Percentiles rank a stretch among this genome's conserved stretches.
Conservation (phyloP, 1,140 invertebrate species). For the Harpegnathos saltator region DNA sequence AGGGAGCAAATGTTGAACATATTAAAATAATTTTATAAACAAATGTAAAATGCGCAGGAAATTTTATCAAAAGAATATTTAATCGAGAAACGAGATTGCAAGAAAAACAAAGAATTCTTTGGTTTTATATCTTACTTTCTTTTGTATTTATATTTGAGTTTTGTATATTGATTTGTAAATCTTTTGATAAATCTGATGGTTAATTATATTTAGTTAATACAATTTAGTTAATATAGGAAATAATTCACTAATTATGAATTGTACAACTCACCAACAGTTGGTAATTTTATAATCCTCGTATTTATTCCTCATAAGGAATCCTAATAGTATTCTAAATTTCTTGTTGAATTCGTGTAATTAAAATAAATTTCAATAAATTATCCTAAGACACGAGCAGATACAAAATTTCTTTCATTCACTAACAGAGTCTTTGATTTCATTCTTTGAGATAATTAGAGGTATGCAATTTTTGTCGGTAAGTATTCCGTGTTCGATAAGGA, state of each 20-base stretch:
- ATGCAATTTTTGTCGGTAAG: slow-evolving; percentile 89
- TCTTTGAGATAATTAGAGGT: slow-evolving; percentile 79
- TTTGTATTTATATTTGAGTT: not conserved
- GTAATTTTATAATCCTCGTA: no score
- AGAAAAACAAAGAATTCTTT: slow-evolving; percentile 13
- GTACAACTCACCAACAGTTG: slow-evolving; percentile 6
- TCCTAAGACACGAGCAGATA: slow-evolving; percentile 16
- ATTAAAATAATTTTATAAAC: slow-evolving; percentile 37
- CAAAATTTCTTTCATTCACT: slow-evolving; percentile 72
- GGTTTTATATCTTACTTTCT: slow-evolving; percentile 2
- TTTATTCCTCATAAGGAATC: no score
- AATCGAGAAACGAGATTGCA: slow-evolving; percentile 54
- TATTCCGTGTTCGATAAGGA: slow-evolving; percentile 94
- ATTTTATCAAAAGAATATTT: slow-evolving; percentile 16
- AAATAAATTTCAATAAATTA: slow-evolving; percentile 15
- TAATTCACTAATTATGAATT: not conserved
- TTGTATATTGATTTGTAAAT: not conserved
- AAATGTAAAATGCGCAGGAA: not conserved
- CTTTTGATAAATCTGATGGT: not conserved
- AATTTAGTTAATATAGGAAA: no score
- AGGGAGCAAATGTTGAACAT: slow-evolving; percentile 76
- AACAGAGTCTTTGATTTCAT: slow-evolving; percentile 73
- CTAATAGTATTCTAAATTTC: no score
- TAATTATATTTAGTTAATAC: not conserved
- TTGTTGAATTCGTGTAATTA: not conserved